These are phyloP conservation scores for Thereva nobilitata DNA, from an alignment of 2,888 invertebrate genomes.

Conservation along the genomic window DNA sequence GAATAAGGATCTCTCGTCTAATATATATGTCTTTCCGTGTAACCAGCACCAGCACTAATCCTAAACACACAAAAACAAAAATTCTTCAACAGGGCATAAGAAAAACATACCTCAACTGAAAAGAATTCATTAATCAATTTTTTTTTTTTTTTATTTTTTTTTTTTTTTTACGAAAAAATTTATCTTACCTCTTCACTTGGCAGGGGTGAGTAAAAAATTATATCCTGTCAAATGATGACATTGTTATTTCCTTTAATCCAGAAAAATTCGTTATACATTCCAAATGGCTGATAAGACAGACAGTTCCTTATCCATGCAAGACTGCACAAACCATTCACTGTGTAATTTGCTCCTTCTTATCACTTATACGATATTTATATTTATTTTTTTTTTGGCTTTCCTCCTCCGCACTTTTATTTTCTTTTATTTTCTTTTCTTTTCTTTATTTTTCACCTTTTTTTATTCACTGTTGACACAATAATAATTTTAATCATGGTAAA, in stretches of 20 bases:
- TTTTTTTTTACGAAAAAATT: not conserved
- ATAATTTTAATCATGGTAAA: too few relatives aligned
- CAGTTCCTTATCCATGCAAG: not conserved
- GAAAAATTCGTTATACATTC: not conserved
- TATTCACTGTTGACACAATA: too few relatives aligned
- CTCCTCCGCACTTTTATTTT: too few relatives aligned
- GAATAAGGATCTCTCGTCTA: too few relatives aligned
- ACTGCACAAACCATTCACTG: not conserved
- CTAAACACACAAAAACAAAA: too few relatives aligned
- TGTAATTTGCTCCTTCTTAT: not conserved
- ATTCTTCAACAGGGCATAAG: too few relatives aligned
- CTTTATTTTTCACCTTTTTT: too few relatives aligned
- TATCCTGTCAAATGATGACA: conserved; percentile 9
- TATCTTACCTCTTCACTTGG: conserved; percentile 6
- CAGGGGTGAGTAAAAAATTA: conserved; percentile 10
- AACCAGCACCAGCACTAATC: too few relatives aligned
- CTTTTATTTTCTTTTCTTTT: too few relatives aligned
- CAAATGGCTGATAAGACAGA: not conserved
- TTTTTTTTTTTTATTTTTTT: not conserved
- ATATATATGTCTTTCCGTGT: too few relatives aligned
- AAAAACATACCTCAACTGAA: not conserved
- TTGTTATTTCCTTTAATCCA: not conserved
- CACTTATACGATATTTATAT: not conserved
- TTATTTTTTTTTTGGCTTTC: too few relatives aligned
- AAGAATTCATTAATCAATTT: not conserved